phyloP scores from a whole-genome alignment of 2,113 vertebrate genomes.

The Murina feae region DNA sequence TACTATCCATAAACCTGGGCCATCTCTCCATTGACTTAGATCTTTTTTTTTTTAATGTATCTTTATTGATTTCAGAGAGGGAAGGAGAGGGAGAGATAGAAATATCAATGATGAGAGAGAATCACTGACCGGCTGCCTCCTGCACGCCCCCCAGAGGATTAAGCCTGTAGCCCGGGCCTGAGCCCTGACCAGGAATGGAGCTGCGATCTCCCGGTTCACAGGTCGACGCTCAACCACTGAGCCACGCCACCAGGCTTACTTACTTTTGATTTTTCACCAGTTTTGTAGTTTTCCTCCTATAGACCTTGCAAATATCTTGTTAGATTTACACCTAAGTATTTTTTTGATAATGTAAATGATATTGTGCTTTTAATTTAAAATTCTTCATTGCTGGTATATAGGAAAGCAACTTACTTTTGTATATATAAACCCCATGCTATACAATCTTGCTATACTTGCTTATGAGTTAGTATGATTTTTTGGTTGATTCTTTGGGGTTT shows the following conservation, averaged over 20 bases:
- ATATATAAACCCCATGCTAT: background rate
- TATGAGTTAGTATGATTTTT: background rate
- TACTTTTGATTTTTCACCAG: background rate
- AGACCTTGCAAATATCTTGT: background rate
- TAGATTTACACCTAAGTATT: background rate
- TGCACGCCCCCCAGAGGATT: too few species aligned
- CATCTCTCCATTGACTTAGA: background rate
- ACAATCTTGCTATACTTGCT: background rate
- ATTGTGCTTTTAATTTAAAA: background rate
- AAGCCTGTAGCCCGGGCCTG: too few species aligned
- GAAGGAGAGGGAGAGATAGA: too few species aligned
- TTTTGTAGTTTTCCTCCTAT: background rate
- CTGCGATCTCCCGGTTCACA: too few species aligned
- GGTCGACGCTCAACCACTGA: too few species aligned
- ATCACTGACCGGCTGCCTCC: too few species aligned
- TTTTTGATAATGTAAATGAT: background rate
- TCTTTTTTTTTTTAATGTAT: too few species aligned
- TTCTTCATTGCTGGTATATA: background rate
- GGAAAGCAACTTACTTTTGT: background rate
- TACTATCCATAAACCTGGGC: background rate
- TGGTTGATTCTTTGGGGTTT: background rate
- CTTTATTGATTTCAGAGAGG: too few species aligned
- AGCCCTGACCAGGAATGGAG: too few species aligned
- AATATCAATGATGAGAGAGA: too few species aligned
- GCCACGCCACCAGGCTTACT: too few species aligned